Percentiles rank a stretch among this genome's conserved stretches.
phyloP scores from a whole-genome alignment of 2,113 vertebrate genomes.

The Cyanoderma ruficeps region DNA sequence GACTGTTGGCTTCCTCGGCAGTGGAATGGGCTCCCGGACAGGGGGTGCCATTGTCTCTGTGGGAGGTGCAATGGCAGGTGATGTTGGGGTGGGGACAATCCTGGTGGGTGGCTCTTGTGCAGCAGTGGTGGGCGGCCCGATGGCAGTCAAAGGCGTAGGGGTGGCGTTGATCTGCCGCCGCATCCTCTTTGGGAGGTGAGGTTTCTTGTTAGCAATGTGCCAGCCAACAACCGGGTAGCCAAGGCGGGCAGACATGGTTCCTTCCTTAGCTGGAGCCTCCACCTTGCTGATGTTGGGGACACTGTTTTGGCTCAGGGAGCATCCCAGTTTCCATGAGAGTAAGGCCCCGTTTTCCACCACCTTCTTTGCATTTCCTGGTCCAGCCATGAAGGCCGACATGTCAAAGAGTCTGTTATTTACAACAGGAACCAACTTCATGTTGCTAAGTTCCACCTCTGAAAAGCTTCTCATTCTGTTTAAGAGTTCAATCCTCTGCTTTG shows the following conservation, averaged over 20 bases:
- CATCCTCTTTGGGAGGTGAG: slow-evolving; percentile 86
- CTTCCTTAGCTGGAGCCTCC: slow-evolving; percentile 90
- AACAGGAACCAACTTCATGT: slow-evolving; percentile 93
- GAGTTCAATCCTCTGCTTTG: slow-evolving; percentile 86
- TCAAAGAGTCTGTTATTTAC: slow-evolving; percentile 97
- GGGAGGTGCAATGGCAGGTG: slow-evolving; percentile 87
- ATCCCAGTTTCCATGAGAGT: slow-evolving; percentile 94
- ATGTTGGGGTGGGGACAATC: slow-evolving; percentile 90
- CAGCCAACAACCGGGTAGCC: slow-evolving; percentile 96
- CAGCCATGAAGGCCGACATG: slow-evolving; percentile 98
- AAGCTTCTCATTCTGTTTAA: slow-evolving; percentile 86
- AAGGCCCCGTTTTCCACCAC: slow-evolving; percentile 95
- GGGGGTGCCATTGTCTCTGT: slow-evolving; percentile 85
- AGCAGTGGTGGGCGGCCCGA: slow-evolving; percentile 87
- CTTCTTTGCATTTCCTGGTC: slow-evolving; percentile 96
- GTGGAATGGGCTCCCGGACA: slow-evolving; percentile 86
- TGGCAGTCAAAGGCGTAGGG: slow-evolving; percentile 88
- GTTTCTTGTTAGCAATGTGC: slow-evolving; percentile 98
- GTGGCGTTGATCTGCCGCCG: slow-evolving; percentile 91
- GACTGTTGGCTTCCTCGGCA: slow-evolving; percentile 87
- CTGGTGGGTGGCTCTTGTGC: slow-evolving; percentile 85
- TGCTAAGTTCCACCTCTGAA: slow-evolving; percentile 86
- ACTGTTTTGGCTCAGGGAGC: slow-evolving; percentile 87
- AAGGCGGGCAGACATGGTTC: slow-evolving; percentile 89
- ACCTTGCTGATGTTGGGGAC: slow-evolving; percentile 91